phyloP scores from a whole-genome alignment of 2,113 vertebrate genomes.

The Girardinichthys multiradiatus region DNA sequence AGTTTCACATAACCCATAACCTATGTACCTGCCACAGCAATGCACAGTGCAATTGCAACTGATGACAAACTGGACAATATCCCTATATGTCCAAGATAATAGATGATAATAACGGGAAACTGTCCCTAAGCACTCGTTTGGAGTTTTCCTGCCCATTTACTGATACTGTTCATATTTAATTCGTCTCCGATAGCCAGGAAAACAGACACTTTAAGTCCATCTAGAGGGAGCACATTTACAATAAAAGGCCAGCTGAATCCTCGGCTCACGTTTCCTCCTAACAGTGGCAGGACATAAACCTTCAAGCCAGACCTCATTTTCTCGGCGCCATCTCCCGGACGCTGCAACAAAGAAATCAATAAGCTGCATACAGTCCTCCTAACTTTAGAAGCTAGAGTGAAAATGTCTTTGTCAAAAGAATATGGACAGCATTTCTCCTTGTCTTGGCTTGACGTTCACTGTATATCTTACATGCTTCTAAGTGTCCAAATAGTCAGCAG shows the following conservation, averaged over 20 bases:
- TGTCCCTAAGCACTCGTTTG: constrained; percentile 79
- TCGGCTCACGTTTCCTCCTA: constrained; percentile 79
- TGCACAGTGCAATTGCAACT: constrained; percentile 57
- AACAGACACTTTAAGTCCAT: constrained; percentile 79
- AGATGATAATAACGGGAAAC: constrained; percentile 80
- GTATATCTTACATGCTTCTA: constrained; percentile 16
- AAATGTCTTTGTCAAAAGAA: constrained; percentile 62
- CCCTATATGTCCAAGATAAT: constrained; percentile 74
- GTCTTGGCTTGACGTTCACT: constrained; percentile 37
- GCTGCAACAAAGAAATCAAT: constrained; percentile 78
- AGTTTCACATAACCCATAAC: constrained; percentile 67
- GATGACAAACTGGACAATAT: constrained; percentile 59
- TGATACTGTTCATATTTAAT: constrained; percentile 80
- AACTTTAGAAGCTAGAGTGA: constrained; percentile 66
- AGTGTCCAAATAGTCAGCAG: neutral
- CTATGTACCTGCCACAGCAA: constrained; percentile 48
- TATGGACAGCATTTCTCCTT: constrained; percentile 41
- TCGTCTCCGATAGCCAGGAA: constrained; percentile 73
- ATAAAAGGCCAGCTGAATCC: constrained; percentile 74
- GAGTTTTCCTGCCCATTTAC: constrained; percentile 79
- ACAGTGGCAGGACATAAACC: constrained; percentile 80
- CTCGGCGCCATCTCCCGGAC: constrained; percentile 78
- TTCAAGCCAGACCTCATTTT: constrained; percentile 81
- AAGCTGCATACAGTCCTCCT: constrained; percentile 72
- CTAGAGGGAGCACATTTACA: constrained; percentile 78